These are phyloP conservation scores for Ophion ellenae DNA, from an alignment of 2,888 invertebrate genomes.

Conservation along the genomic window DNA sequence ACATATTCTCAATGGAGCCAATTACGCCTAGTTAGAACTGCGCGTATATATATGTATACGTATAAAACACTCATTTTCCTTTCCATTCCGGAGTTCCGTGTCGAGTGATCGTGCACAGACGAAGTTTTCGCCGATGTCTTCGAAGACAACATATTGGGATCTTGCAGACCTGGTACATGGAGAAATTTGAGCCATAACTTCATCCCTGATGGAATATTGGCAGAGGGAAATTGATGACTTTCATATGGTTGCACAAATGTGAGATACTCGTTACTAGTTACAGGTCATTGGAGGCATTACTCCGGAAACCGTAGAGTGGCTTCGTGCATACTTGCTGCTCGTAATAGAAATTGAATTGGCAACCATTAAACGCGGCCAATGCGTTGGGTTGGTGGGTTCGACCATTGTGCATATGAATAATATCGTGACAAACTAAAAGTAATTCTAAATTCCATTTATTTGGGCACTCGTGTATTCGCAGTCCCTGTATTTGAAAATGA, in stretches of 20 bases:
- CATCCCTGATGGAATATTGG: background rate
- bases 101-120: background rate
- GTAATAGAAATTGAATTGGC: no score
- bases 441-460: no score
- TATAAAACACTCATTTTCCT: background rate
- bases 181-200: background rate
- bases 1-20: constrained; percentile 53
- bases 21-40: constrained; percentile 52
- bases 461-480: no score
- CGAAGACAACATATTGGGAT: background rate
- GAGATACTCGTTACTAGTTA: background rate
- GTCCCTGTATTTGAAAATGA: no score
- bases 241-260: background rate
- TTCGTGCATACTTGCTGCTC: no score
- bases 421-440: no score
- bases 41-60: constrained; percentile 16
- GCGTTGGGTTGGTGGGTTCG: no score
- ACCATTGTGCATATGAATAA: no score
- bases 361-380: no score
- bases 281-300: no score
- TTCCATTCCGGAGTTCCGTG: background rate
- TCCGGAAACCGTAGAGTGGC: no score
- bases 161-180: background rate
- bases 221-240: background rate
- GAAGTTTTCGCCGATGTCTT: background rate